A percentile compares a stretch with the other conserved stretches of the same genome.
Conservation (phyloP, 1,140 invertebrate species). For the Drosophila elegans region DNA sequence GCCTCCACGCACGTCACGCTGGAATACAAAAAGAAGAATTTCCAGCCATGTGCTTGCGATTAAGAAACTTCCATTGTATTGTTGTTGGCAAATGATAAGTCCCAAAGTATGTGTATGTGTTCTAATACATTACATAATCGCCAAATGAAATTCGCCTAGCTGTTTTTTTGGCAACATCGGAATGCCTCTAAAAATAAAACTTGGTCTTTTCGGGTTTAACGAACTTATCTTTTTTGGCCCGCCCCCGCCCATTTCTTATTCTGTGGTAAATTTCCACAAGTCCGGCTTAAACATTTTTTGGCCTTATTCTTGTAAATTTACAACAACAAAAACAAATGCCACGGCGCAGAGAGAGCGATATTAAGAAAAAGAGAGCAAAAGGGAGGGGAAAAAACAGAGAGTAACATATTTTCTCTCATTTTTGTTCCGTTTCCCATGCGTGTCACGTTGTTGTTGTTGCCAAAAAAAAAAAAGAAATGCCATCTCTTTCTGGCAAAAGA, state of each 20-base stretch:
- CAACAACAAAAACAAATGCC: constrained; percentile 45
- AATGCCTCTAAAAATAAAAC: constrained; percentile 69
- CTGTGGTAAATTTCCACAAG: constrained; percentile 63
- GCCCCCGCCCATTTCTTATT: constrained; percentile 7
- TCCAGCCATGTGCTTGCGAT: constrained; percentile 71
- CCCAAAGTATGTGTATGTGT: constrained; percentile 9
- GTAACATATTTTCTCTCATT: constrained; percentile 6
- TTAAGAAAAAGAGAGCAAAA: not conserved
- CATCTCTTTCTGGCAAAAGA: constrained; percentile 21
- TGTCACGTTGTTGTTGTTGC: constrained; percentile 60
- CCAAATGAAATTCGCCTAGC: constrained; percentile 57
- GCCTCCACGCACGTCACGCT: constrained; percentile 53
- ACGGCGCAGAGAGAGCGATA: constrained; percentile 11
- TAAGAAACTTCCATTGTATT: constrained; percentile 47
- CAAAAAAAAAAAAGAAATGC: constrained; percentile 28
- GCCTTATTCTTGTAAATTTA: constrained; percentile 70
- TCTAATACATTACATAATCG: constrained; percentile 68
- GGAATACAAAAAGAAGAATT: constrained; percentile 26
- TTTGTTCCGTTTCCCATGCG: constrained; percentile 37
- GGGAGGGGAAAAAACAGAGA: not conserved
- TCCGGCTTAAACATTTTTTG: constrained; percentile 45
- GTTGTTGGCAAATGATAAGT: constrained; percentile 52
- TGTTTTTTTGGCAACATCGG: constrained; percentile 64
- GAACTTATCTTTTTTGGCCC: constrained; percentile 40
- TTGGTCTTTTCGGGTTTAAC: constrained; percentile 55